A percentile compares a stretch with the other conserved stretches of the same genome.
Evolutionary conservation across 1,140 invertebrate genomes (phyloP).

Genomic region (Cyphomyrmex costatus): DNA sequence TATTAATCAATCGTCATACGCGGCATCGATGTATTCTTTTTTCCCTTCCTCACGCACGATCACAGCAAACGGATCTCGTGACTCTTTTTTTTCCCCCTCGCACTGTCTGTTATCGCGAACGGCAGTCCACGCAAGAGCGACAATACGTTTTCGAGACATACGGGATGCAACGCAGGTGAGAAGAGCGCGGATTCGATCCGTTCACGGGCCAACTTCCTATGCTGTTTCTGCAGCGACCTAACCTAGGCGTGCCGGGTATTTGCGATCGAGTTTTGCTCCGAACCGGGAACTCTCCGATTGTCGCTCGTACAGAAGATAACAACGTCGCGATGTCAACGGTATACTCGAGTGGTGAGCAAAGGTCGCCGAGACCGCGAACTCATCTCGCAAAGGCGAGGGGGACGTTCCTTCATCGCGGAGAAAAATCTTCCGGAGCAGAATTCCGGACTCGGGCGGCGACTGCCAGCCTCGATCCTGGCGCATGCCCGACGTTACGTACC

Average conservation of each 20-base stretch:
- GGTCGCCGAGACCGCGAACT: neutral
- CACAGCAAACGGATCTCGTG: neutral
- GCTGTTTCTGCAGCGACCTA: conserved; percentile 4
- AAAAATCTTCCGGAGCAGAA: conserved; percentile 28
- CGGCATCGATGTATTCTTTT: no score
- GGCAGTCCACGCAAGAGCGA: neutral
- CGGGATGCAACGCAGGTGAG: neutral
- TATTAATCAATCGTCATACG: no score
- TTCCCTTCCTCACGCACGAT: neutral
- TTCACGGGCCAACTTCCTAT: conserved; percentile 38
- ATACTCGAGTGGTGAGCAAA: neutral
- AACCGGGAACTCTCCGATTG: no score
- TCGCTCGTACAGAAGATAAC: neutral
- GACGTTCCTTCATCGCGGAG: no score
- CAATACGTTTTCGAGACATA: conserved; percentile 21
- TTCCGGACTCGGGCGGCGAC: conserved; percentile 43
- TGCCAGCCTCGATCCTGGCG: conserved; percentile 6
- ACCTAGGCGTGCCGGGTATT: conserved; percentile 28
- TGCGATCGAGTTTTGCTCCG: neutral
- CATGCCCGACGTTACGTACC: conserved; percentile 43
- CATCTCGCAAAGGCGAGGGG: neutral
- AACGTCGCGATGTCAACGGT: neutral
- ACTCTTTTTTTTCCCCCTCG: neutral
- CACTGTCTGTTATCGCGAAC: neutral
- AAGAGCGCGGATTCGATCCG: conserved; percentile 40